Conservation (phyloP, 92 coral and sea anemone genomes). For the Blastomussa wellsi region DNA sequence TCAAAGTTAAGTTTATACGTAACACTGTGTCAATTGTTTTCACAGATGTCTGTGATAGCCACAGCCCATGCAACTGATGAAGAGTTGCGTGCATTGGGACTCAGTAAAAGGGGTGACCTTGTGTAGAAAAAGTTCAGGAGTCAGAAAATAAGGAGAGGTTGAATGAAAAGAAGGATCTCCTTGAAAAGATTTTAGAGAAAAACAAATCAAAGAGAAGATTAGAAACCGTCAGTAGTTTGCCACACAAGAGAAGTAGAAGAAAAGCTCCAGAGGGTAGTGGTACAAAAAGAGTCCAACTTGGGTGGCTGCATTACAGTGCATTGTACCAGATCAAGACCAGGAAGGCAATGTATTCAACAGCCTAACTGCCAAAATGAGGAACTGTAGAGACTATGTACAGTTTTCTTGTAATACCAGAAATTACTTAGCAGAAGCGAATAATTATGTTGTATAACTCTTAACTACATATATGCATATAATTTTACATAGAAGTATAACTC, state of each 20-base stretch:
- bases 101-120: slow-evolving; percentile 45
- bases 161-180: slow-evolving; percentile 39
- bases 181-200: slow-evolving; percentile 37
- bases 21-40: slow-evolving; percentile 7
- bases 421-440: not conserved
- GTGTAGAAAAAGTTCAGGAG: slow-evolving; percentile 37
- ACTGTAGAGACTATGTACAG: not conserved
- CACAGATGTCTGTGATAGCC: slow-evolving; percentile 47
- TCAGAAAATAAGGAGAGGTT: slow-evolving; percentile 36
- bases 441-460: not conserved
- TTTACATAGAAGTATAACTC: too few relatives aligned
- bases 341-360: not conserved
- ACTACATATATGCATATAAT: too few relatives aligned
- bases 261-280: slow-evolving; percentile 19
- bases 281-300: slow-evolving; percentile 45
- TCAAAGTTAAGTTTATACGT: not conserved
- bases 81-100: slow-evolving; percentile 41
- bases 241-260: slow-evolving; percentile 17
- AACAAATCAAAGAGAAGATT: slow-evolving; percentile 45
- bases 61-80: slow-evolving; percentile 39
- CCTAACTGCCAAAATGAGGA: slow-evolving; percentile 39
- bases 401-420: not conserved
- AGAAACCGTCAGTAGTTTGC: slow-evolving; percentile 10
- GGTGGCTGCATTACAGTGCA: slow-evolving; percentile 53
- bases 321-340: slow-evolving; percentile 20